Evolutionary conservation across 1,140 invertebrate genomes (phyloP).

Genomic region (Bombus confusus): DNA sequence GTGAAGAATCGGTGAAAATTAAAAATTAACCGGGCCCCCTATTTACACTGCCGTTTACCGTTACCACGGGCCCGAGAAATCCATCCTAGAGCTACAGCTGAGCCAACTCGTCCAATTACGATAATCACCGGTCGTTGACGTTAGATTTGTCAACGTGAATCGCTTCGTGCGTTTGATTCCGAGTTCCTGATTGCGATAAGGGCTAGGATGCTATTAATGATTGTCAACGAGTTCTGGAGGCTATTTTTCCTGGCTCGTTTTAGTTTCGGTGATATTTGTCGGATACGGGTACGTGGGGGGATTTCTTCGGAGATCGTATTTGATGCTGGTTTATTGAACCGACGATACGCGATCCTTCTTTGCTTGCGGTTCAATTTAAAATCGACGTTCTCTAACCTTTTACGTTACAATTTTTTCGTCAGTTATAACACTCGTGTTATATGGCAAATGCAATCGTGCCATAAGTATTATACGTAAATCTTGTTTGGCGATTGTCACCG

Average conservation of each 20-base stretch:
- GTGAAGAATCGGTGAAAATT: slow-evolving; percentile 71
- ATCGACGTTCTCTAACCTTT: background rate
- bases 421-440: too few species aligned
- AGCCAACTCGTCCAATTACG: slow-evolving; percentile 53
- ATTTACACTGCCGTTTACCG: slow-evolving; percentile 56
- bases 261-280: background rate
- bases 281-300: background rate
- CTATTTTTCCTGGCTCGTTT: background rate
- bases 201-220: slow-evolving; percentile 1
- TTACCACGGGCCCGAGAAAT: slow-evolving; percentile 39
- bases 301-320: background rate
- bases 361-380: too few species aligned
- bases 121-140: slow-evolving; percentile 47
- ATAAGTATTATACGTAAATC: too few species aligned
- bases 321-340: background rate
- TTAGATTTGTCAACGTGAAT: slow-evolving; percentile 35
- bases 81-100: background rate
- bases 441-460: too few species aligned
- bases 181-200: background rate
- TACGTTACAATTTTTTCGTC: too few species aligned
- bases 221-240: background rate
- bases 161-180: background rate
- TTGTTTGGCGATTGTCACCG: too few species aligned
- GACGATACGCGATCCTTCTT: background rate
- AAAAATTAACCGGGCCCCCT: slow-evolving; percentile 63